Evolutionary conservation across 2,113 vertebrate genomes (phyloP).

Genomic region (Ictalurus furcatus): DNA sequence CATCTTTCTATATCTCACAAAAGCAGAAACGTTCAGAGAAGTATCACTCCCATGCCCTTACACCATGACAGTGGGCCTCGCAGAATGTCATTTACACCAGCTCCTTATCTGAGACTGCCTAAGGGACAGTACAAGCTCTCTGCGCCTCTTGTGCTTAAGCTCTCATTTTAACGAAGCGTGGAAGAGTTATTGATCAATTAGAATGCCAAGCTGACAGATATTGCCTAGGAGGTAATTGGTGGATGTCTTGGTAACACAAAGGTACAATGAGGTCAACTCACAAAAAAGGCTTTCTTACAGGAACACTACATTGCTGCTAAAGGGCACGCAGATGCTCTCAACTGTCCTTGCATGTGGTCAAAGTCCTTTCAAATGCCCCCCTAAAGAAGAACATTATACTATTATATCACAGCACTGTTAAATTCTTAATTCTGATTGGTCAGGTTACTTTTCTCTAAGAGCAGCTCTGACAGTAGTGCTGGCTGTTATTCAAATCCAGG

Average conservation of each 20-base stretch:
- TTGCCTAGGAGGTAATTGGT: conserved; percentile 50
- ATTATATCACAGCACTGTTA: background rate
- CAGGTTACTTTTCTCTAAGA: no score
- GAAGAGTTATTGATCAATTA: conserved; percentile 58
- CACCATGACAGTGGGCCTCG: conserved; percentile 29
- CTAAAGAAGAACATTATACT: background rate
- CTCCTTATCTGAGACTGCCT: conserved; percentile 37
- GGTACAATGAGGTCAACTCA: conserved; percentile 45
- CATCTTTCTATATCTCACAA: background rate
- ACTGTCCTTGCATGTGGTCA: background rate
- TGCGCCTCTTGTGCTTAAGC: conserved; percentile 32
- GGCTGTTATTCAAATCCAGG: background rate
- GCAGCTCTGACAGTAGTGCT: background rate
- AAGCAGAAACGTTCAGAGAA: background rate
- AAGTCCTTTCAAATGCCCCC: background rate
- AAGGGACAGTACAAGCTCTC: conserved; percentile 31
- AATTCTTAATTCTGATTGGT: background rate
- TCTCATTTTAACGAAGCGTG: conserved; percentile 37
- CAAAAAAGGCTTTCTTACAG: conserved; percentile 37
- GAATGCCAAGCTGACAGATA: conserved; percentile 53
- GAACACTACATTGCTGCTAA: conserved; percentile 46
- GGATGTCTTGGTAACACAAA: conserved; percentile 41
- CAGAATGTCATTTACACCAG: conserved; percentile 26
- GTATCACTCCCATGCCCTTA: background rate
- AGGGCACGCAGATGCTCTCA: conserved; percentile 26